These are phyloP conservation scores for Paramuricea clavata DNA, from an alignment of 92 coral and sea anemone species.

Conservation along the genomic window DNA sequence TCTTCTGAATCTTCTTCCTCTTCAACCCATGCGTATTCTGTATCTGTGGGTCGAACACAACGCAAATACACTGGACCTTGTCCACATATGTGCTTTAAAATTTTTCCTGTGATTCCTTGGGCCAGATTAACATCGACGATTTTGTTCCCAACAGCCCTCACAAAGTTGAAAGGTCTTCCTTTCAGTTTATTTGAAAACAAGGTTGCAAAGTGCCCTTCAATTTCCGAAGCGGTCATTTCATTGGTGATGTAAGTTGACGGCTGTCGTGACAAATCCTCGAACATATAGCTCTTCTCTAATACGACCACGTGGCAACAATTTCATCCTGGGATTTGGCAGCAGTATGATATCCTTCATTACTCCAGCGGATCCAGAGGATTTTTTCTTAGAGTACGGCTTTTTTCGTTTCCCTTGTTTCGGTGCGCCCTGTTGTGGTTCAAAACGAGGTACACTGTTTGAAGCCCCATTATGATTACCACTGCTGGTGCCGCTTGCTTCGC, in stretches of 20 bases:
- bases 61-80: constrained; percentile 21
- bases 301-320: constrained; percentile 15
- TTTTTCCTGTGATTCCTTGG: constrained; percentile 9
- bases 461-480: constrained; percentile 2
- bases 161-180: constrained; percentile 19
- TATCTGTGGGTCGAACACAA: constrained; percentile 17
- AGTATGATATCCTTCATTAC: constrained; percentile 14
- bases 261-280: constrained; percentile 19
- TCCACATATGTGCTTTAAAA: constrained; percentile 24
- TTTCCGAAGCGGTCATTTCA: constrained; percentile 15
- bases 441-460: constrained; percentile 24
- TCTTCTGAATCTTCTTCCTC: constrained; percentile 7
- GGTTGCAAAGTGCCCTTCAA: background rate
- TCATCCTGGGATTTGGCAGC: constrained; percentile 18
- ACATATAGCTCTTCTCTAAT: constrained; percentile 24
- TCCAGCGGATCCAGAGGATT: background rate
- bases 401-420: constrained; percentile 16
- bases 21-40: constrained; percentile 19
- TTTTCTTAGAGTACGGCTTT: constrained; percentile 24
- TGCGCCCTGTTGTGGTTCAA: constrained; percentile 19
- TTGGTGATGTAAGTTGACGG: constrained; percentile 14
- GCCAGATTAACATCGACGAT: constrained; percentile 23
- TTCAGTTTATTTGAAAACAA: constrained; percentile 17
- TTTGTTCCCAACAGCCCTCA: constrained; percentile 27
- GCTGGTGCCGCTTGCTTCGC: background rate